Base-by-base conservation (phyloP, 2,888 invertebrate genomes). In the Drosophila flavopinicola region DNA sequence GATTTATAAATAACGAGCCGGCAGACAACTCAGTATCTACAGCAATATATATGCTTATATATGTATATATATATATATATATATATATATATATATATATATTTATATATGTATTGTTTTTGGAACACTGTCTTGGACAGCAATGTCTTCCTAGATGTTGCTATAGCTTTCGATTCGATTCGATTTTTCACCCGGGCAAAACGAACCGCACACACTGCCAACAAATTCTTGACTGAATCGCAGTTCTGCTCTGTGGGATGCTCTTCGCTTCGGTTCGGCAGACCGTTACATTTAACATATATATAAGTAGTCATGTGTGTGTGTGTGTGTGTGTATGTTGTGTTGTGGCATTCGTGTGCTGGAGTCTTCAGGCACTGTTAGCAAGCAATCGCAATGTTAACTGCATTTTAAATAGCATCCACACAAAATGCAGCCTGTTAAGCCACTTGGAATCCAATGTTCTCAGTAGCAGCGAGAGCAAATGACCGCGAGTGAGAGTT, bases 1-100 rank as follows among this genome's bases (percentile, higher is more conserved):
- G 51, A 70, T 87, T 88, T 89, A 89, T 73, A 89, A 89, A 89
- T 90, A 89, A 87, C 54, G 51, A 56, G 32, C 45, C 68, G 67
- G 57, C 73, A 11, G 52, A 47, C 47, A 49, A 57, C 49, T 47
- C 24, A 45, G 38, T 75, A 9, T 58, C 41, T 75, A 54, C 56
- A 66, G 42, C 25, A 24, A 33, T 32, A 47, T 25, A 24, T 33
- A 15, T 47, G 32, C n/a, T 20, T 13, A 51, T 42, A 20, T 32
- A 9, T 41, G 7, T 32, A 6, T 48, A 44, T 29, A 13, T 32
- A 48, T 24, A 37, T 9, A 29, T 20, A 33, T 25, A 10, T 20
- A 11, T 37, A 52, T 54, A 38, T 37, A 49, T 20, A 15, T 32
- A 11, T 24, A 53, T 29, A 27, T 24, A 48, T 32, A 20, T 25